Conservation (phyloP, 1,140 invertebrate genomes). For the Drosophila novamexicana region DNA sequence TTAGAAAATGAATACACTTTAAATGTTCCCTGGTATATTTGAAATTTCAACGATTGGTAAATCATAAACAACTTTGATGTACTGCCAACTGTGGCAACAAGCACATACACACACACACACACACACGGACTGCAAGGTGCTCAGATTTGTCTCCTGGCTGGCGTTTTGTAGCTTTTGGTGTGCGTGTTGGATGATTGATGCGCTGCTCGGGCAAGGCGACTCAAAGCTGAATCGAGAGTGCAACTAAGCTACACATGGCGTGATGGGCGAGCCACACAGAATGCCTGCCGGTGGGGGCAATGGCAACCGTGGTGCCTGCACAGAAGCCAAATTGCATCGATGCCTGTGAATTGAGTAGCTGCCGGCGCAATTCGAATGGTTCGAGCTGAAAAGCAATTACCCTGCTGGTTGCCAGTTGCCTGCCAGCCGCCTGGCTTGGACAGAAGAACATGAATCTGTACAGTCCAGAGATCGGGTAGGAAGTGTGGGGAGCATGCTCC, state of each 20-base stretch:
- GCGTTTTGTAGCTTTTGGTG: slow-evolving; percentile 46
- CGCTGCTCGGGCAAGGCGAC: slow-evolving; percentile 75
- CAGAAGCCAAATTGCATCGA: slow-evolving; percentile 84
- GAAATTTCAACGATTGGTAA: not conserved
- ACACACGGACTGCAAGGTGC: not conserved
- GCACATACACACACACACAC: not conserved
- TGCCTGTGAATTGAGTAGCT: slow-evolving; percentile 57
- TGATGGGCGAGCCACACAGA: slow-evolving; percentile 73
- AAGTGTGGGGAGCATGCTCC: slow-evolving; percentile 7
- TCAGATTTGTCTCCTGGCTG: slow-evolving; percentile 30
- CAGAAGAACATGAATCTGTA: slow-evolving; percentile 44
- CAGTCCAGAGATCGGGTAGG: slow-evolving; percentile 13
- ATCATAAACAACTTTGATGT: not conserved
- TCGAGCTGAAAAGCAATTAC: slow-evolving; percentile 62
- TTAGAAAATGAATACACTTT: too few species aligned
- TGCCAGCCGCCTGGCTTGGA: slow-evolving; percentile 25
- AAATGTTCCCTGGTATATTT: not conserved
- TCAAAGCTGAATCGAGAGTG: slow-evolving; percentile 75
- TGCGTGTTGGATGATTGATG: slow-evolving; percentile 81
- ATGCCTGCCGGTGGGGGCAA: slow-evolving; percentile 29
- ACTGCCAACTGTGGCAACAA: not conserved
- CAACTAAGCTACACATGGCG: slow-evolving; percentile 81
- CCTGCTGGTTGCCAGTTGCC: slow-evolving; percentile 7
- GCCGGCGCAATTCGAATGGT: slow-evolving; percentile 35
- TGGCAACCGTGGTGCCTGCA: slow-evolving; percentile 58